phyloP scores from a whole-genome alignment of 1,140 invertebrate genomes.

The Drosophila pallidifrons region DNA sequence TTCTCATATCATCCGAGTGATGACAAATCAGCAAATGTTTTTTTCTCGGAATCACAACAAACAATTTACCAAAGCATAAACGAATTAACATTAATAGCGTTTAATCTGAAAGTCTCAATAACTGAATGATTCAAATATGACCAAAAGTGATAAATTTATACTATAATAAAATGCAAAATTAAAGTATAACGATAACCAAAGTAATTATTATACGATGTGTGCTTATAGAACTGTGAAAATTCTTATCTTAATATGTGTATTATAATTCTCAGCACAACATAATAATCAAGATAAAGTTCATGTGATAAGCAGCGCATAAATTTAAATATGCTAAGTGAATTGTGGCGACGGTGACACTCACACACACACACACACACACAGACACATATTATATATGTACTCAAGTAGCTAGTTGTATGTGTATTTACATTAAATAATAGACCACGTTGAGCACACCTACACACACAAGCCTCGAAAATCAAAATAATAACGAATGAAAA shows the following conservation, averaged over 20 bases:
- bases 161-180: slow-evolving; percentile 7
- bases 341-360: slow-evolving; percentile 51
- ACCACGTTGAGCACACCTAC: slow-evolving; percentile 37
- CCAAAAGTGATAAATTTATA: background rate
- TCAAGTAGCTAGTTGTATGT: slow-evolving; percentile 1
- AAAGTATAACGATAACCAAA: background rate
- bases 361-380: slow-evolving; percentile 16
- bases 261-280: slow-evolving; percentile 53
- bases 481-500: slow-evolving; percentile 67
- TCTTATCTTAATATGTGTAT: slow-evolving; percentile 18
- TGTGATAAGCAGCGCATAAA: slow-evolving; percentile 80
- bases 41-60: background rate
- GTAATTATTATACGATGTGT: background rate
- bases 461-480: slow-evolving; percentile 40
- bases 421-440: slow-evolving; percentile 56
- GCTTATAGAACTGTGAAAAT: background rate
- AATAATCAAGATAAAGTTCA: slow-evolving; percentile 81
- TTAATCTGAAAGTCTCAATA: slow-evolving; percentile 36
- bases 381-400: too few species aligned
- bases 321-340: slow-evolving; percentile 80
- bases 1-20: background rate
- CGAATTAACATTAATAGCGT: slow-evolving; percentile 1
- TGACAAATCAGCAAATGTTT: background rate
- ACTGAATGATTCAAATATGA: slow-evolving; percentile 21
- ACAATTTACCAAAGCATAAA: background rate